These are phyloP conservation scores for Lepidurus arcticus DNA, from an alignment of 1,140 invertebrate species.

Conservation along the genomic window DNA sequence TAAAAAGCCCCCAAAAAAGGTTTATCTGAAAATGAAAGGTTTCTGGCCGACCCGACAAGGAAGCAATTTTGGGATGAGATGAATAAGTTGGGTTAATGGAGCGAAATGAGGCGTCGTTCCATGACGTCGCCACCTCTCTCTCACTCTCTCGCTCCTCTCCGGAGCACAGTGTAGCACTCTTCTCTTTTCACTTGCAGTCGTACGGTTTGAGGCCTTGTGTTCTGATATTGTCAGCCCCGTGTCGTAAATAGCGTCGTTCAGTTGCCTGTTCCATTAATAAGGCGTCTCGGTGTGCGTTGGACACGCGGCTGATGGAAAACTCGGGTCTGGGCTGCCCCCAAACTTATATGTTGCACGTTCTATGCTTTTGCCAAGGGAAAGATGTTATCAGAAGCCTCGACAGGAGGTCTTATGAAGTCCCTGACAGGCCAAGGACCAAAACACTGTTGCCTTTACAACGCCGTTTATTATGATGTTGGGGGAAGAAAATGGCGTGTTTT, in stretches of 20 bases:
- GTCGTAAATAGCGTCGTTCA: constrained; percentile 18
- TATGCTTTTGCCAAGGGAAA: not conserved
- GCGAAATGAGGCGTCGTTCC: constrained; percentile 8
- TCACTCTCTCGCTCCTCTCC: not conserved
- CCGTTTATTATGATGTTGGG: constrained; percentile 1
- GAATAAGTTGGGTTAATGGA: constrained; percentile 15
- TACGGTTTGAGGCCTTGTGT: constrained; percentile 13
- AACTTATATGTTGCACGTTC: not conserved
- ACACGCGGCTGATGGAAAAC: constrained; percentile 21
- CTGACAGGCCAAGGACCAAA: not conserved
- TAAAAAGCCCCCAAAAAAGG: no score
- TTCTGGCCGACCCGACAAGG: not conserved
- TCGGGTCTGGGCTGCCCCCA: constrained; percentile 10
- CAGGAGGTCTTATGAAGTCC: constrained; percentile 21
- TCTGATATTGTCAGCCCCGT: constrained; percentile 21
- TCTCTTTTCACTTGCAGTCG: constrained; percentile 1
- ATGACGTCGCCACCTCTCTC: constrained; percentile 16
- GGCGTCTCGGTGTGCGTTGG: constrained; percentile 20
- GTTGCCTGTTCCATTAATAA: constrained; percentile 22
- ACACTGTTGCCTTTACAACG: not conserved
- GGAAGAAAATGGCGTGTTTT: not conserved
- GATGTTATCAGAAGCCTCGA: constrained; percentile 18
- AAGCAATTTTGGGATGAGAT: not conserved
- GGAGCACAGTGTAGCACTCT: not conserved
- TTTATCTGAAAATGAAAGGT: not conserved